Base-by-base conservation (phyloP, 1,140 invertebrate genomes). In the Drosophila kepulauana region DNA sequence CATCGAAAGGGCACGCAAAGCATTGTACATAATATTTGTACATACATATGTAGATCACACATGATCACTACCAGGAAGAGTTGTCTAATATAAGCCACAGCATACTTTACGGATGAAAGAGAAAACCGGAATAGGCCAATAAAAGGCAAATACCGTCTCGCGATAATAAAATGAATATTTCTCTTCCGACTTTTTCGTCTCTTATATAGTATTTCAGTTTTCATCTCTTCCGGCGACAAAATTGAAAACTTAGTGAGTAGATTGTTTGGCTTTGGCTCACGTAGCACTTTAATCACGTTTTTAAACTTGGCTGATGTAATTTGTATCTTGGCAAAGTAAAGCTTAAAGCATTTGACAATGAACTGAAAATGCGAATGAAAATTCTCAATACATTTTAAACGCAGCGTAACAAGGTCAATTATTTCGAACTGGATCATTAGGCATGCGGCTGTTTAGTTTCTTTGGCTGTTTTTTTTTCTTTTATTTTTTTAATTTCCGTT, bases 281-380 rank as follows among this genome's bases (percentile, higher is more conserved):
- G 66, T 62, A 61, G 5, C 51, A 54, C 11, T 15, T 25, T 35
- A 35, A 33, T 54, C 45, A 16, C 35, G n/a, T 28, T 52, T 54
- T 15, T 20, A 15, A 35, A 16, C 49, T 54, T 59, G 73, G 69
- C 65, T 84, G 81, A 84, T 85, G 81, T 80, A 84, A 84, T 84
- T 59, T 62, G 52, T 57, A 59, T 46, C n/a, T 56, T 46, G 48
- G 38, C 13, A 58, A 80, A 76, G 62, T 79, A 75, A 62, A 79
- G 63, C 66, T 28, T 56, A 46, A 57, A 41, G 10, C 52, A 56
- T 33, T 35, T 56, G 13, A 35, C 28, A 33, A n/a, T n/a, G 16
- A 57, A 66, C 65, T 67, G 48, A 46, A 73, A 51, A 30, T 72
- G 48, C 46, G 67, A 51, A 30, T 72, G 28, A 4, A 56, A 64